Conservation (phyloP, 2,888 invertebrate genomes). For the Polydrusus tereticollis region DNA sequence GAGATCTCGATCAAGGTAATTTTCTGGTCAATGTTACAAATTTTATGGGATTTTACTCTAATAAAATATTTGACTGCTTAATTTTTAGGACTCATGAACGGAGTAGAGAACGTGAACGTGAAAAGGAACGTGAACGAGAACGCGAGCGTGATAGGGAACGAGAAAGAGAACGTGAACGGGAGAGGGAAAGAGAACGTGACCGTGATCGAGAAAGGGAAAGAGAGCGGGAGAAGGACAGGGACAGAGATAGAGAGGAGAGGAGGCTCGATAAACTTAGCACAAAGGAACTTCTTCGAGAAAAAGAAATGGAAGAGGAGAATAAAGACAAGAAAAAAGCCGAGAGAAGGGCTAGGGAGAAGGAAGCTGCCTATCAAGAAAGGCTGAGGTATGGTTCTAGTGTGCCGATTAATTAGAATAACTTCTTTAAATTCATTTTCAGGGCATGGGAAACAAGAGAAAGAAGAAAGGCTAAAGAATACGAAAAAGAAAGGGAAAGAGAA, state of each 20-base stretch:
- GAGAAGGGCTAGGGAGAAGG: constrained; percentile 93
- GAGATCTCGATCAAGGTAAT: constrained; percentile 69
- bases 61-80: not conserved
- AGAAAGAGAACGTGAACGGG: constrained; percentile 67
- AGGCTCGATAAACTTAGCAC: constrained; percentile 70
- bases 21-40: too few relatives aligned
- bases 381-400: constrained; percentile 66
- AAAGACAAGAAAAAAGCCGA: constrained; percentile 92
- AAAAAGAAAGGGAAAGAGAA: constrained; percentile 88
- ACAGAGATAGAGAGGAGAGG: constrained; percentile 73
- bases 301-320: constrained; percentile 92
- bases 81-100: constrained; percentile 64
- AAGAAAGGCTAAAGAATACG: constrained; percentile 91
- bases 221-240: constrained; percentile 73
- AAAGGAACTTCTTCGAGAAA: constrained; percentile 78
- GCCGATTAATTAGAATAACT: not conserved
- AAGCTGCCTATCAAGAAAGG: constrained; percentile 95
- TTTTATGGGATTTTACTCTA: too few relatives aligned
- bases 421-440: constrained; percentile 57
- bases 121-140: constrained; percentile 66
- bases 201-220: constrained; percentile 69
- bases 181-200: constrained; percentile 67
- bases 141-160: constrained; percentile 66
- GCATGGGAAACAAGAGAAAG: constrained; percentile 92
- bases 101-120: constrained; percentile 65